Evolutionary conservation across 1,140 invertebrate genomes (phyloP).

Genomic region (Drosophila teissieri): DNA sequence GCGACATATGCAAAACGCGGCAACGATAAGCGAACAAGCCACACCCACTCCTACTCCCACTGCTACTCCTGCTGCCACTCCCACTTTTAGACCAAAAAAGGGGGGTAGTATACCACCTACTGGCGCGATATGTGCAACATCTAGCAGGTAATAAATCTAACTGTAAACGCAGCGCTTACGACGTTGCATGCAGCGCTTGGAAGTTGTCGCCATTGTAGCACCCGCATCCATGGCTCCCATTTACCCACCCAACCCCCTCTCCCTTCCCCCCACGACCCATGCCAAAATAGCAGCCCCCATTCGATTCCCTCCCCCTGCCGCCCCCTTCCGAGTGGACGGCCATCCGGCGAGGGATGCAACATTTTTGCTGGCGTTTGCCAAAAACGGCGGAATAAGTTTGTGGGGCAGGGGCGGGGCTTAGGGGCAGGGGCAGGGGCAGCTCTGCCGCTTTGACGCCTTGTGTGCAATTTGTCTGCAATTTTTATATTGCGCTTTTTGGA

Average conservation of each 20-base stretch:
- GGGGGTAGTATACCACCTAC: constrained; percentile 3
- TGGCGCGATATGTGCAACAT: constrained; percentile 77
- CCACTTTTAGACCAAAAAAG: neutral
- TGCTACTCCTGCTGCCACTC: too few species aligned
- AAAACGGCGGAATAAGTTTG: constrained; percentile 48
- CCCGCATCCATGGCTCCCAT: constrained; percentile 18
- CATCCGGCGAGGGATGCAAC: constrained; percentile 55
- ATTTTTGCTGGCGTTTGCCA: constrained; percentile 77
- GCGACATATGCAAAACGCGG: constrained; percentile 77
- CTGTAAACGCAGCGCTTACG: constrained; percentile 80
- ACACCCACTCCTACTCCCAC: neutral
- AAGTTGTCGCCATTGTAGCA: constrained; percentile 75
- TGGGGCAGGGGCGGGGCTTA: neutral
- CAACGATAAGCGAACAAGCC: constrained; percentile 65
- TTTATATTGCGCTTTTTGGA: constrained; percentile 56
- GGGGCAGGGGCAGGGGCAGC: constrained; percentile 13
- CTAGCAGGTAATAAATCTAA: constrained; percentile 82
- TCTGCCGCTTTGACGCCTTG: constrained; percentile 57
- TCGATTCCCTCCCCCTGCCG: too few species aligned
- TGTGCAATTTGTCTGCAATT: constrained; percentile 80
- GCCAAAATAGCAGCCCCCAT: neutral
- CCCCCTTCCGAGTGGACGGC: constrained; percentile 8
- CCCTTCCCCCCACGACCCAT: neutral
- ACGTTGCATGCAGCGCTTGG: constrained; percentile 78
- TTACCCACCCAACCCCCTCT: neutral